Evolutionary conservation across 2,113 vertebrate genomes (phyloP).

Genomic region (Amphilophus citrinellus): DNA sequence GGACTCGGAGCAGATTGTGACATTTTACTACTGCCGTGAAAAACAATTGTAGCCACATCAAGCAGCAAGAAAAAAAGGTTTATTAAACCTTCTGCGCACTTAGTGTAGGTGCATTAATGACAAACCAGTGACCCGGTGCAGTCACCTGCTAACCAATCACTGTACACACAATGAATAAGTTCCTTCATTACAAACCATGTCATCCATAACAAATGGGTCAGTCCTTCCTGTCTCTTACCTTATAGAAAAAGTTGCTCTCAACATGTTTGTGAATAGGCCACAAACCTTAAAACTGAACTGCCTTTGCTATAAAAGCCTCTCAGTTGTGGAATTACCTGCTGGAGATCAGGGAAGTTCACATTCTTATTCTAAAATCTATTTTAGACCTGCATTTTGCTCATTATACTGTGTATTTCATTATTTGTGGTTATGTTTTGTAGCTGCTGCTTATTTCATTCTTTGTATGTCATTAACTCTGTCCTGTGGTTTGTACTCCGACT

Average conservation of each 20-base stretch:
- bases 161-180: background rate
- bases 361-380: background rate
- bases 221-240: background rate
- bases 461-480: background rate
- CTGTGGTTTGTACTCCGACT: background rate
- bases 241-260: background rate
- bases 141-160: background rate
- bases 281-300: background rate
- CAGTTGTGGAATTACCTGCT: background rate
- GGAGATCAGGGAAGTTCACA: background rate
- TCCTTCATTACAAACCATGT: background rate
- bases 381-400: background rate
- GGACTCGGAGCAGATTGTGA: background rate
- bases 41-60: background rate
- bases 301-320: background rate
- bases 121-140: background rate
- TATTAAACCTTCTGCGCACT: background rate
- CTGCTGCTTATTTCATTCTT: background rate
- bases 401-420: background rate
- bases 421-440: background rate
- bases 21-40: constrained; percentile 9
- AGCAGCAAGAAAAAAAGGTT: background rate
- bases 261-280: background rate
- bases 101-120: background rate
- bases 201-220: background rate